phyloP scores from a whole-genome alignment of 2,888 invertebrate species.

The Drepana falcataria region DNA sequence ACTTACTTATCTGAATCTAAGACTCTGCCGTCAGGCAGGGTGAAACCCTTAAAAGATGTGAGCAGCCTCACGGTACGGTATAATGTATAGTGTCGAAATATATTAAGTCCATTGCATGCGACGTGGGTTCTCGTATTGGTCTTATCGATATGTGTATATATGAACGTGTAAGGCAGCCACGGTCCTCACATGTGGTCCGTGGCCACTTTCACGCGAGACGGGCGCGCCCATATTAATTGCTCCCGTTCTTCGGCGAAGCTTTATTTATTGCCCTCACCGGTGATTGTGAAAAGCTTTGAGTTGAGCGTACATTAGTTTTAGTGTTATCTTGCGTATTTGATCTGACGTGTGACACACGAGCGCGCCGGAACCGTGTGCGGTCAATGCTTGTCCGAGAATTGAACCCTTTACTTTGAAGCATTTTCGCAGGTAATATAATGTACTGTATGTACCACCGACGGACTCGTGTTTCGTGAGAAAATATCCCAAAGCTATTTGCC shows the following conservation, averaged over 20 bases:
- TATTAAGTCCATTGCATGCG: not conserved
- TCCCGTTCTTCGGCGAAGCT: slow-evolving; percentile 75
- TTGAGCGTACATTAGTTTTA: slow-evolving; percentile 72
- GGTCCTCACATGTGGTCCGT: slow-evolving; percentile 53
- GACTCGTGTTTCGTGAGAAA: slow-evolving; percentile 53
- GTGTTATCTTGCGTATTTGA: slow-evolving; percentile 68
- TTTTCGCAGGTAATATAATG: slow-evolving; percentile 45
- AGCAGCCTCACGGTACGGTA: too few relatives aligned
- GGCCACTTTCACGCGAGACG: slow-evolving; percentile 71
- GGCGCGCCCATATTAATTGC: slow-evolving; percentile 78
- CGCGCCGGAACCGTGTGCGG: slow-evolving; percentile 29
- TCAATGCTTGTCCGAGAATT: slow-evolving; percentile 18
- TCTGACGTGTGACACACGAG: slow-evolving; percentile 69
- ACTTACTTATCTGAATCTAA: too few relatives aligned
- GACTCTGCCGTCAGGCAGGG: too few relatives aligned
- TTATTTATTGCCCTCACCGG: slow-evolving; percentile 73
- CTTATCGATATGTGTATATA: slow-evolving; percentile 17
- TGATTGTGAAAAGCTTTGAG: slow-evolving; percentile 75
- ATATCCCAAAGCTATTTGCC: slow-evolving; percentile 47
- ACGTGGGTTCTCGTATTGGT: slow-evolving; percentile 8
- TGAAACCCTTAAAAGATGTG: too few relatives aligned
- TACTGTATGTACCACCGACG: slow-evolving; percentile 17
- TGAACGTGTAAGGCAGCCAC: slow-evolving; percentile 26
- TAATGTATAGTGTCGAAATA: not conserved
- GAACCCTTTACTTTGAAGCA: slow-evolving; percentile 20